Conservation (phyloP, 1,140 invertebrate species). For the Procambarus virginalis region DNA sequence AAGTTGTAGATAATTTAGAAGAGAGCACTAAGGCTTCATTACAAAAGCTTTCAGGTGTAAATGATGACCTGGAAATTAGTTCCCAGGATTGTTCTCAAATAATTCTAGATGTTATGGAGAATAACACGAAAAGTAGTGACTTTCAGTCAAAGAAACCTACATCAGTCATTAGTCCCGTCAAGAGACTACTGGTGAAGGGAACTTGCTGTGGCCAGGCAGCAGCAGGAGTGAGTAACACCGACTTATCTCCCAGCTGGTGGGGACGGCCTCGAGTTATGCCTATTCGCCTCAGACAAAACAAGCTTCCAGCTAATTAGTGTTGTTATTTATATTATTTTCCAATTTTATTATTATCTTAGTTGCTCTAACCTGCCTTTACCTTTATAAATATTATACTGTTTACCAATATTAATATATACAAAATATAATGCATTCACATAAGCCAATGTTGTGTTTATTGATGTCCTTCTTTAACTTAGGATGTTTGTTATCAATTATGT, state of each 20-base stretch:
- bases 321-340: too few species aligned
- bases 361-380: too few species aligned
- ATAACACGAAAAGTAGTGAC: background rate
- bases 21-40: background rate
- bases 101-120: background rate
- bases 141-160: background rate
- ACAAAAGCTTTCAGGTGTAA: background rate
- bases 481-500: too few species aligned
- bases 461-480: too few species aligned
- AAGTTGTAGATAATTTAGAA: background rate
- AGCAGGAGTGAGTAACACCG: background rate
- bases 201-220: background rate
- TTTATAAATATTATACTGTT: too few species aligned
- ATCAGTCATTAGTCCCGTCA: too few species aligned
- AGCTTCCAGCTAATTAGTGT: background rate
- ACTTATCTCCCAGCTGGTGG: slow-evolving; percentile 17
- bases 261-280: slow-evolving; percentile 13
- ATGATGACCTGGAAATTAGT: background rate
- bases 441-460: too few species aligned
- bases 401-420: too few species aligned
- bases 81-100: too few species aligned
- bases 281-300: slow-evolving; percentile 9
- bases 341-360: too few species aligned
- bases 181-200: background rate
- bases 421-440: too few species aligned